A percentile compares a stretch with the other conserved stretches of the same genome.
These are phyloP conservation scores for Aelia acuminata DNA, from an alignment of 2,888 invertebrate genomes.

Conservation along the genomic window DNA sequence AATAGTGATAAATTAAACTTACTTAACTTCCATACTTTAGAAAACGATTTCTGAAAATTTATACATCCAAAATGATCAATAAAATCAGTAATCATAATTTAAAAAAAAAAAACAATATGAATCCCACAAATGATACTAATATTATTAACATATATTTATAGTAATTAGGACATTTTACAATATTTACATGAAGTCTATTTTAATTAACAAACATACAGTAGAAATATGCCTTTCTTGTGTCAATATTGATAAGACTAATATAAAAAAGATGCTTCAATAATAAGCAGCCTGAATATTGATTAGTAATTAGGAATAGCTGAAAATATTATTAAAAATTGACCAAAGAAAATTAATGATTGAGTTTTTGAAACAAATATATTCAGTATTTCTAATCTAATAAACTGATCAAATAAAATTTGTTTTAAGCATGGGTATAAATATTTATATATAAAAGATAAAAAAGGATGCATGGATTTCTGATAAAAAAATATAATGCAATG, in stretches of 20 bases:
- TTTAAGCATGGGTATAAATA: background rate
- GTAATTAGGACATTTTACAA: background rate
- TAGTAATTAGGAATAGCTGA: background rate
- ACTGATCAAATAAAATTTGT: background rate
- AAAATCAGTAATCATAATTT: background rate
- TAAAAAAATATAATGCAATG: background rate
- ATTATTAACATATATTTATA: background rate
- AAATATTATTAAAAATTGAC: background rate
- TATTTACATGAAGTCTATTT: background rate
- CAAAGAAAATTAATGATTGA: background rate
- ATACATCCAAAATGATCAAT: background rate
- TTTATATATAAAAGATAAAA: too few relatives aligned
- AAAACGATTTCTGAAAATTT: background rate
- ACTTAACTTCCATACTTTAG: background rate
- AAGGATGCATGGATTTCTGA: too few relatives aligned
- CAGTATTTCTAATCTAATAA: background rate
- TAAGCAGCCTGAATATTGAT: background rate
- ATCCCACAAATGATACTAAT: background rate
- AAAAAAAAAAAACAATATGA: background rate
- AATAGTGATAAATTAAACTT: background rate
- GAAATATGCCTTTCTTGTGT: background rate
- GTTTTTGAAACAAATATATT: background rate
- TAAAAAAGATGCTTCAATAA: background rate
- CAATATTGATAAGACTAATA: background rate
- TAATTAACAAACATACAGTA: conserved; percentile 22